These are phyloP conservation scores for Seira musarum DNA, from an alignment of 2,888 invertebrate genomes.

Conservation along the genomic window DNA sequence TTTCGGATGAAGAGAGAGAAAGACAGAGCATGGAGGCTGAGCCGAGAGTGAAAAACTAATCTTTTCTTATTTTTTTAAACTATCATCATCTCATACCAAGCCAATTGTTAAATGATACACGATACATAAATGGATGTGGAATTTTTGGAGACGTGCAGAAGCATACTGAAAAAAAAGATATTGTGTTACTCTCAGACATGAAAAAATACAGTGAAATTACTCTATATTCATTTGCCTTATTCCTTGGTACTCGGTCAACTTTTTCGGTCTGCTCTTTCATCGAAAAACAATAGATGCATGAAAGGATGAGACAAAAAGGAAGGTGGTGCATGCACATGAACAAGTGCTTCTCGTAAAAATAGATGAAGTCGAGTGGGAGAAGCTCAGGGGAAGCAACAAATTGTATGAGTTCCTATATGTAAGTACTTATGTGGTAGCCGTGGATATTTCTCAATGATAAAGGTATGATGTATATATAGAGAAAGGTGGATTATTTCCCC, in stretches of 20 bases:
- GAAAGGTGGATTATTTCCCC: constrained; percentile 9
- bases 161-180: neutral
- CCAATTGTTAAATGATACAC: constrained; percentile 10
- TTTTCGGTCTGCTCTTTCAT: neutral
- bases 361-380: neutral
- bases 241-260: neutral
- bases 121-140: neutral
- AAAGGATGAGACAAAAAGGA: neutral
- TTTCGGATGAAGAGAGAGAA: neutral
- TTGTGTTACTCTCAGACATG: neutral
- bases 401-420: neutral
- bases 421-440: neutral
- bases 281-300: constrained; percentile 5
- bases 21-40: neutral
- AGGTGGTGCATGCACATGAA: neutral
- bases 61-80: neutral
- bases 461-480: neutral
- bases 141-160: neutral
- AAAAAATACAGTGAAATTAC: neutral
- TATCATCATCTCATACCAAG: neutral
- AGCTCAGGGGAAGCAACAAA: neutral
- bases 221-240: neutral
- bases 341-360: constrained; percentile 9
- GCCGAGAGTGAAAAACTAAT: neutral
- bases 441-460: neutral